Conservation (phyloP, 1,140 invertebrate genomes). For the Doryteuthis pealeii region DNA sequence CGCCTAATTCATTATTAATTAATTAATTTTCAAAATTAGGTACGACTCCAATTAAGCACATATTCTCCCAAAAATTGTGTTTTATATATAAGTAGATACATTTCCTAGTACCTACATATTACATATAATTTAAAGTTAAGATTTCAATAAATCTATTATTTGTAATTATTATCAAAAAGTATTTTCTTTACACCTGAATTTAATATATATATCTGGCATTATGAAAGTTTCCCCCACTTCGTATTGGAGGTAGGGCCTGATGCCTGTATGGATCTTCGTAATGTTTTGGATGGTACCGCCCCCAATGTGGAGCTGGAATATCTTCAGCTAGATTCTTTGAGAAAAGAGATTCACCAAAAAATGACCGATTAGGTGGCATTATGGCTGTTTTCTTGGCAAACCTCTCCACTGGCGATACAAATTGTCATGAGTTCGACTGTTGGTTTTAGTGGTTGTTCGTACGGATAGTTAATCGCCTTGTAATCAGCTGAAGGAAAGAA, state of each 20-base stretch:
- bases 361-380: constrained; percentile 45
- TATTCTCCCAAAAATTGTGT: too few relatives aligned
- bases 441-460: constrained; percentile 49
- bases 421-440: constrained; percentile 44
- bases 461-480: constrained; percentile 53
- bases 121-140: not conserved
- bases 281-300: constrained; percentile 46
- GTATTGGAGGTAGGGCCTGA: constrained; percentile 47
- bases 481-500: constrained; percentile 46
- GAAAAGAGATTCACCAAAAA: constrained; percentile 37
- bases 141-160: not conserved
- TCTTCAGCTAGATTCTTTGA: constrained; percentile 38
- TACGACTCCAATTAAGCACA: too few relatives aligned
- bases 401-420: constrained; percentile 47
- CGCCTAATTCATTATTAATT: too few relatives aligned
- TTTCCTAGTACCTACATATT: not conserved
- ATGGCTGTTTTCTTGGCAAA: constrained; percentile 41
- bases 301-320: constrained; percentile 52
- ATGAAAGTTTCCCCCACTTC: not conserved
- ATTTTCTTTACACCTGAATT: not conserved
- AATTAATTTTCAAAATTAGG: too few relatives aligned
- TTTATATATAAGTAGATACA: too few relatives aligned
- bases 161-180: not conserved
- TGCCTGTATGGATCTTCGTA: constrained; percentile 48
- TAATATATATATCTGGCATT: not conserved